Conservation (phyloP, 2,113 vertebrate genomes). For the Lamprotornis superbus region DNA sequence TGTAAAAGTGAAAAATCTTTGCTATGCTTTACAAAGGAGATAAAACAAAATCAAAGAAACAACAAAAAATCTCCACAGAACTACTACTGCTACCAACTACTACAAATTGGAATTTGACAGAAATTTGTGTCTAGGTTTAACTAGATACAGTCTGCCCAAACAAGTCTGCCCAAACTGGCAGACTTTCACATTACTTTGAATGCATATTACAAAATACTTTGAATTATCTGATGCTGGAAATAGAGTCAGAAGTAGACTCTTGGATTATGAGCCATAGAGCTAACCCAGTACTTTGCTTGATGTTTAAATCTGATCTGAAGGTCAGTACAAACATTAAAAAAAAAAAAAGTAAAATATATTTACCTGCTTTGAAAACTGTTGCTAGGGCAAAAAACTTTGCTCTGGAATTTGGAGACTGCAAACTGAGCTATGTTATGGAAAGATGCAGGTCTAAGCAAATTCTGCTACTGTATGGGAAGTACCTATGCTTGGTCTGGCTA, state of each 20-base stretch:
- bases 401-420: background rate
- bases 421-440: background rate
- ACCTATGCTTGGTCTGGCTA: background rate
- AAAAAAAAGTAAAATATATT: background rate
- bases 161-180: background rate
- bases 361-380: background rate
- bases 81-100: background rate
- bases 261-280: background rate
- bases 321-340: background rate
- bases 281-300: background rate
- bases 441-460: background rate
- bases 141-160: too few species aligned
- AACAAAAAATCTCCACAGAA: background rate
- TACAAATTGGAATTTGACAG: background rate
- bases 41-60: background rate
- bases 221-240: background rate
- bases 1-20: background rate
- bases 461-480: background rate
- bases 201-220: background rate
- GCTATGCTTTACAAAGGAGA: background rate
- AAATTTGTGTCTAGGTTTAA: background rate
- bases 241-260: background rate
- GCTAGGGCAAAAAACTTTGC: background rate
- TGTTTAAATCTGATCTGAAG: background rate
- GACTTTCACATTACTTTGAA: background rate